These are phyloP conservation scores for Dynastes hyllus DNA, from an alignment of 2,888 invertebrate genomes.

Conservation along the genomic window DNA sequence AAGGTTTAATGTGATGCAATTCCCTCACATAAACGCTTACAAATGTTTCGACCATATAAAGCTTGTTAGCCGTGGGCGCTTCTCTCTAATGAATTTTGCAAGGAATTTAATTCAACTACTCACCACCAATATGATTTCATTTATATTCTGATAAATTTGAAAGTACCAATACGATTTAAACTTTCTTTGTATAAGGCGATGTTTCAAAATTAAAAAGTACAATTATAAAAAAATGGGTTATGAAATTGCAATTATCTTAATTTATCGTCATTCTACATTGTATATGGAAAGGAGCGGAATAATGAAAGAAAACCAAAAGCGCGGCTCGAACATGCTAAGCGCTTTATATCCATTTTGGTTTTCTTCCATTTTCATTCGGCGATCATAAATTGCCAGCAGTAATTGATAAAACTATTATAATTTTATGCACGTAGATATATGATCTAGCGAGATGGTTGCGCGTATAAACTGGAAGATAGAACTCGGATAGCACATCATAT, in stretches of 20 bases:
- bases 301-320: background rate
- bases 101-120: too few relatives aligned
- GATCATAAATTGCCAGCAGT: slow-evolving; percentile 31
- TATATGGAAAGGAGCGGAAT: background rate
- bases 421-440: slow-evolving; percentile 39
- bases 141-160: too few relatives aligned
- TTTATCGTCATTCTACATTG: background rate
- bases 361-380: slow-evolving; percentile 31
- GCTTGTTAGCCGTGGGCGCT: too few relatives aligned
- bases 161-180: too few relatives aligned
- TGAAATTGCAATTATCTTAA: background rate
- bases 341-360: background rate
- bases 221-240: background rate
- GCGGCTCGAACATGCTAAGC: background rate
- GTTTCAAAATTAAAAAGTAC: too few relatives aligned
- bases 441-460: slow-evolving; percentile 23
- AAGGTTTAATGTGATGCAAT: too few relatives aligned
- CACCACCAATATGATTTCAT: too few relatives aligned
- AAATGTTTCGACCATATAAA: too few relatives aligned
- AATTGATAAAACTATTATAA: slow-evolving; percentile 45
- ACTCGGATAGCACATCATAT: background rate
- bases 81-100: too few relatives aligned
- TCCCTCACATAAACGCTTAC: too few relatives aligned
- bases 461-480: slow-evolving; percentile 25
- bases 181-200: too few relatives aligned